These are phyloP conservation scores for Syngnathus scovelli DNA, from an alignment of 2,113 vertebrate species.

Conservation along the genomic window DNA sequence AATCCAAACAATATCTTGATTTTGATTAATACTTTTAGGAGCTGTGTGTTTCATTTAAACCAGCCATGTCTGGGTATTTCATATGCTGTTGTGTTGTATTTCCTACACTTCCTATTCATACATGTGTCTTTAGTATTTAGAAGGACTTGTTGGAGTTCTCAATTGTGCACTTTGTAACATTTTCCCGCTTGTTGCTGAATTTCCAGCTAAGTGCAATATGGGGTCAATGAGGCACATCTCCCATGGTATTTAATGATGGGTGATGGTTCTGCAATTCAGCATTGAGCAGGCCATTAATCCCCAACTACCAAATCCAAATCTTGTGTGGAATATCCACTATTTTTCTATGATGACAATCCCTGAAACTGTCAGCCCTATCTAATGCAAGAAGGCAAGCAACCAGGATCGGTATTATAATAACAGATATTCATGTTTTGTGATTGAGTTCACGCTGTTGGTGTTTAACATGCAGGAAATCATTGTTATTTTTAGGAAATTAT, in stretches of 20 bases:
- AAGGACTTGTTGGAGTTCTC: neutral
- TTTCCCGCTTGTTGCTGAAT: neutral
- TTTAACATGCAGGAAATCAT: too few species aligned
- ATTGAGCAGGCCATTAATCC: constrained; percentile 6
- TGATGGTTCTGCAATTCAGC: constrained; percentile 1
- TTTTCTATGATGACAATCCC: neutral
- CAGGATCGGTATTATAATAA: neutral
- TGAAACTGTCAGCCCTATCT: neutral
- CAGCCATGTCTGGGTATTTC: too few species aligned
- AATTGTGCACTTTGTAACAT: neutral
- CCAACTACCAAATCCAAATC: constrained; percentile 2
- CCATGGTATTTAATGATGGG: constrained; percentile 1
- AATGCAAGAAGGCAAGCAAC: neutral
- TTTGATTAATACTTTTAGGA: too few species aligned
- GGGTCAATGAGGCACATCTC: neutral
- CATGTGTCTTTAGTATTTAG: neutral
- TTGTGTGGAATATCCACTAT: neutral
- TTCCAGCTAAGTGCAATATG: neutral
- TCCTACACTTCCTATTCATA: too few species aligned
- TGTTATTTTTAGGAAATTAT: too few species aligned
- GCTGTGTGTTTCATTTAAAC: too few species aligned
- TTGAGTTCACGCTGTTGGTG: neutral
- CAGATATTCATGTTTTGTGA: neutral
- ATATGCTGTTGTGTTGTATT: too few species aligned
- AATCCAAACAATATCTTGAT: too few species aligned